These are phyloP conservation scores for Drosophila yooni DNA, from an alignment of 2,888 invertebrate species.

Conservation along the genomic window DNA sequence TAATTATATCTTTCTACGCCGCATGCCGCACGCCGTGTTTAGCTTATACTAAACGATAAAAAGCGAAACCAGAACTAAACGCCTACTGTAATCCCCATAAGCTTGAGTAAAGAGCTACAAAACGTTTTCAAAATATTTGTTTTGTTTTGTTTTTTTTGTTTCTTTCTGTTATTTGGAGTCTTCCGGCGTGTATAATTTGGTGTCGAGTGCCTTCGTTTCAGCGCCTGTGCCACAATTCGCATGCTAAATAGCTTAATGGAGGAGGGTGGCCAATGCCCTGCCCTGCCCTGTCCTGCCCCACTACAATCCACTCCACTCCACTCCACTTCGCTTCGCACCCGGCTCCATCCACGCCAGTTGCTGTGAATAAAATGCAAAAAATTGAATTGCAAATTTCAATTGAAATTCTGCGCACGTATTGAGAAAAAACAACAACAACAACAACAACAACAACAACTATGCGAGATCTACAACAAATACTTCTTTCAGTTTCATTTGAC, in stretches of 20 bases:
- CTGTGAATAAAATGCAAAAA: slow-evolving; percentile 39
- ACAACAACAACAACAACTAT: slow-evolving; percentile 20
- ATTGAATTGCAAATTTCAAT: slow-evolving; percentile 80
- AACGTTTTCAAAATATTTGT: neutral
- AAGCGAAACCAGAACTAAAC: slow-evolving; percentile 15
- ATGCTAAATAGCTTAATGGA: slow-evolving; percentile 48
- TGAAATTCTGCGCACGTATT: slow-evolving; percentile 68
- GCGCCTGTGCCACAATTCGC: slow-evolving; percentile 48
- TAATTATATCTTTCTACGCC: slow-evolving; percentile 19
- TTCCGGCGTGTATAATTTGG: slow-evolving; percentile 14
- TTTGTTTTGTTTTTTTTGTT: slow-evolving; percentile 17
- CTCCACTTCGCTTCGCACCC: neutral
- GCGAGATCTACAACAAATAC: slow-evolving; percentile 41
- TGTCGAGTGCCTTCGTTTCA: slow-evolving; percentile 46
- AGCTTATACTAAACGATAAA: neutral
- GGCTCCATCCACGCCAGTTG: slow-evolving; percentile 3
- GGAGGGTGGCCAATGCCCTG: neutral
- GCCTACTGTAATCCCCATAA: slow-evolving; percentile 18
- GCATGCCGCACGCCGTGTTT: slow-evolving; percentile 7
- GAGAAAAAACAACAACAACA: slow-evolving; percentile 22
- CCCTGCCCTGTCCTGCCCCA: neutral
- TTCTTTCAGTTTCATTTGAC: slow-evolving; percentile 72
- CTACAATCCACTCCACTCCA: neutral
- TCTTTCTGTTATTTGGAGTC: slow-evolving; percentile 25
- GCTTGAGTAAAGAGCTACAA: neutral